Conservation (phyloP, 1,140 invertebrate species). For the Bombus soroeensis region DNA sequence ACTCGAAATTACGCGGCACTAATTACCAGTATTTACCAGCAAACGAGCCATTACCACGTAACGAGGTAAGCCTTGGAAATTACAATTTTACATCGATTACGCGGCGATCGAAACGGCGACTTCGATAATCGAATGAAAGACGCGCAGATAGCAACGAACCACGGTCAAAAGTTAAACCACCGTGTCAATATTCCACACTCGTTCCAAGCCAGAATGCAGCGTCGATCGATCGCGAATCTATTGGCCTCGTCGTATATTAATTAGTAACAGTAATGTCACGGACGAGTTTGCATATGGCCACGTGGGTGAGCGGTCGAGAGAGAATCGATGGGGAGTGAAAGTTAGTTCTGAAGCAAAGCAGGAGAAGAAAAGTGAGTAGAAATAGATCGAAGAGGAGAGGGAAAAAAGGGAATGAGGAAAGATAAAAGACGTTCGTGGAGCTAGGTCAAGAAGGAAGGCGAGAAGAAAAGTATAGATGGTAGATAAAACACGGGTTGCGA, state of each 20-base stretch:
- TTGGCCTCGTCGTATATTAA: slow-evolving; percentile 48
- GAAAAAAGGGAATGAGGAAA: background rate
- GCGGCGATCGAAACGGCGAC: slow-evolving; percentile 26
- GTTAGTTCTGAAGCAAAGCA: background rate
- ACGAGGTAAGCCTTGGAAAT: slow-evolving; percentile 52
- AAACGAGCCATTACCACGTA: slow-evolving; percentile 41
- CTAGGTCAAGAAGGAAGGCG: background rate
- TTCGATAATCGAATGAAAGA: slow-evolving; percentile 49
- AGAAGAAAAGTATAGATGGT: background rate
- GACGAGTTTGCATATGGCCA: slow-evolving; percentile 42
- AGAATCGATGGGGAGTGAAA: background rate
- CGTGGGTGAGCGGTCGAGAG: background rate
- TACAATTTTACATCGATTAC: slow-evolving; percentile 48
- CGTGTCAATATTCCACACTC: background rate
- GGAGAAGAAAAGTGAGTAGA: background rate
- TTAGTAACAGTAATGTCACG: slow-evolving; percentile 64
- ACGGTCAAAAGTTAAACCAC: slow-evolving; percentile 32
- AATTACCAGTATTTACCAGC: slow-evolving; percentile 37
- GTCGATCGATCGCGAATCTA: slow-evolving; percentile 46
- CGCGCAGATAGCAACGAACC: background rate
- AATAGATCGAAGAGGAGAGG: background rate
- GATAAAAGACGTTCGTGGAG: background rate
- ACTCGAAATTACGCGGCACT: slow-evolving; percentile 37
- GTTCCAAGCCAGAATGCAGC: too few species aligned
- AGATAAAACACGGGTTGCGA: background rate